phyloP scores from a whole-genome alignment of 2,113 vertebrate genomes.

The Prolemur simus region DNA sequence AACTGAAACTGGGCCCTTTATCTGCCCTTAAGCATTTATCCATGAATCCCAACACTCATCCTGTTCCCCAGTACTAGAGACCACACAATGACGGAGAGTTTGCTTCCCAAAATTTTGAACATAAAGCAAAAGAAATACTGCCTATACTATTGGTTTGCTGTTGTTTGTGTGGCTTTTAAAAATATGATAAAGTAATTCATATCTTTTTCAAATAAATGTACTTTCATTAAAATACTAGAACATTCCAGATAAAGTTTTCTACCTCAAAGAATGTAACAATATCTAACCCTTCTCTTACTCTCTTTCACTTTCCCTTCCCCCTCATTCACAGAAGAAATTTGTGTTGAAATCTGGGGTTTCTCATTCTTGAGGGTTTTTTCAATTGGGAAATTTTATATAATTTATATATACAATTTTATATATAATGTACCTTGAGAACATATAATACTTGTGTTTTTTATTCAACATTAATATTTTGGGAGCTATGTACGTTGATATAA shows the following conservation, averaged over 20 bases:
- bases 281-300: accelerated
- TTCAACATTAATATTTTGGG: neutral
- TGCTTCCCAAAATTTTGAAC: neutral
- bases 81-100: accelerated
- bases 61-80: accelerated
- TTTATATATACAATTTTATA: neutral
- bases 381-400: neutral
- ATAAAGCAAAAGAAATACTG: neutral
- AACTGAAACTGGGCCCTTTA: no score
- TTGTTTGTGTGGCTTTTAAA: neutral
- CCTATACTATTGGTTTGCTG: neutral
- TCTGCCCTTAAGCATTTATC: neutral
- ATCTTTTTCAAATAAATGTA: neutral
- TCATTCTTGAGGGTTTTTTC: neutral
- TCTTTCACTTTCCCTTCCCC: neutral
- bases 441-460: neutral
- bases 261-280: accelerated
- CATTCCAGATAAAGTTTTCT: neutral
- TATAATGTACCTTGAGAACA: neutral
- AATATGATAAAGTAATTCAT: neutral
- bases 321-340: neutral
- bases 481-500: neutral
- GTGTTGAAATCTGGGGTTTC: neutral
- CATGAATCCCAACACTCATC: no score
- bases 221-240: neutral